Percentiles rank a stretch among this genome's conserved stretches.
Conservation (phyloP, 2,888 invertebrate species). For the Leptinotarsa peninsularis region DNA sequence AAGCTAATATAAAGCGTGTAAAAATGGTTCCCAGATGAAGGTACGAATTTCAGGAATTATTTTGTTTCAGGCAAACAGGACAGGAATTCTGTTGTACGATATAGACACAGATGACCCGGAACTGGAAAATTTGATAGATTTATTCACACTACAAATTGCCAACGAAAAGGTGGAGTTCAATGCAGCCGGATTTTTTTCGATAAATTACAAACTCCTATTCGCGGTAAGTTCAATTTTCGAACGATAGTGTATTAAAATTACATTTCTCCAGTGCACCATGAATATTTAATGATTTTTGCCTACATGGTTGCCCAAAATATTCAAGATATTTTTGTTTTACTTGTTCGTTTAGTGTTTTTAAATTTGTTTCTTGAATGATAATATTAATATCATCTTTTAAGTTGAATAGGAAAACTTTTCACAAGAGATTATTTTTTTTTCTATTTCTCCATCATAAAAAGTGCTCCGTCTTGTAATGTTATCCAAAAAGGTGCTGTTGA, state of each 20-base stretch:
- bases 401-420: too few species aligned
- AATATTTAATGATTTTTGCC: not conserved
- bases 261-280: not conserved
- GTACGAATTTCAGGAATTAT: not conserved
- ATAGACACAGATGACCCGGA: conserved; percentile 57
- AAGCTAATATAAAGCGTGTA: too few species aligned
- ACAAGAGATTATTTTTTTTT: too few species aligned
- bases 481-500: too few species aligned
- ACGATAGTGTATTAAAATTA: not conserved
- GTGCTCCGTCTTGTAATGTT: too few species aligned
- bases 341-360: too few species aligned
- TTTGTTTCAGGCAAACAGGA: conserved; percentile 54
- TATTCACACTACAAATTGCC: conserved; percentile 61
- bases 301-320: too few species aligned
- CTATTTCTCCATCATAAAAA: too few species aligned
- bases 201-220: conserved; percentile 58
- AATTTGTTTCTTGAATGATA: too few species aligned
- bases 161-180: conserved; percentile 59
- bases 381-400: too few species aligned
- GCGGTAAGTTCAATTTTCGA: conserved; percentile 51
- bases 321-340: too few species aligned
- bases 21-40: too few species aligned
- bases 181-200: conserved; percentile 59
- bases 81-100: conserved; percentile 57
- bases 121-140: conserved; percentile 58